Base-by-base conservation (phyloP, 2,113 vertebrate genomes). In the Picathartes gymnocephalus region DNA sequence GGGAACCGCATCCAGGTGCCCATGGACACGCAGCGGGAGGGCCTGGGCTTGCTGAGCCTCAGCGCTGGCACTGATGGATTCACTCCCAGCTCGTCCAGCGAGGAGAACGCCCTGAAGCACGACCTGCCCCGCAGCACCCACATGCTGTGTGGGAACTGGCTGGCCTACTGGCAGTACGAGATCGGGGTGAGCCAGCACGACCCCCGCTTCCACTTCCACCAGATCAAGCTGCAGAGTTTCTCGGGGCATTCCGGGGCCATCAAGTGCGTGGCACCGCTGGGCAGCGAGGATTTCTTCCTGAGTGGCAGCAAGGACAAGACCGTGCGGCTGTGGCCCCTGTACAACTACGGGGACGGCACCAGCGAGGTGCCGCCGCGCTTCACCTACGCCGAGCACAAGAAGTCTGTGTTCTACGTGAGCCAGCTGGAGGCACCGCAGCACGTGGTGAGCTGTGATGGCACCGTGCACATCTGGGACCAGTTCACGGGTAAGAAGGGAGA, bases 111-210 rank as follows among this genome's bases (percentile, higher is more conserved):
- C 4, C 98, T 99, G 91, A 99, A 99, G 96, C 99, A 98, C 20
- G 99, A 99, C 35, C 98, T 99, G 24, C 98, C 98, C 1, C 98
- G 98, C 88, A 99, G 99, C 22, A 94, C 98, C 39, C 99, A 99
- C 15, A 98, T 98, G 65, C 98, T 99, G 53, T 99, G 99, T 39
- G 99, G 99, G 57, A 99, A 99, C 98, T 99, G 99, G 99, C 97
- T 99, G 97, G 99, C 99, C 1, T 99, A 99, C 96, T 99, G 99
- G 99, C 99, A 99, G 94, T 99, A 99, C 2, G 99, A 99, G 97
- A 99, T 99, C 0, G 99, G 99, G 6, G 98, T 99, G 37, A 99
- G 98, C 96, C 99, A 99, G 83, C 99, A 99, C 7, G 99, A 99
- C 14, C 98, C 98, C 14, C 99, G 98, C 96, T 99, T 99, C 96